phyloP scores from a whole-genome alignment of 2,113 vertebrate species.

The Heterochromis multidens region DNA sequence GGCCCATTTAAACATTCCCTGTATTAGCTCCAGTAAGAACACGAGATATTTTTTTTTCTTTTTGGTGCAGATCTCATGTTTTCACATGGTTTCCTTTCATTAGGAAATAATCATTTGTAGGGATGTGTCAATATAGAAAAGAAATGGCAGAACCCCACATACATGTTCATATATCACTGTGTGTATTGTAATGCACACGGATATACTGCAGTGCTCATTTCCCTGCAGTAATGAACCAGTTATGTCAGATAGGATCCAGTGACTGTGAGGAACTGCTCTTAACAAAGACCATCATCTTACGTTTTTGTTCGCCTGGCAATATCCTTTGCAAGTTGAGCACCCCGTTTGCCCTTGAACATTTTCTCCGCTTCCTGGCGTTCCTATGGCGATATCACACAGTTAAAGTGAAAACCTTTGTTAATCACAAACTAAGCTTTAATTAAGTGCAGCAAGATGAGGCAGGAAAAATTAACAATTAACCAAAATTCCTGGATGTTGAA shows the following conservation, averaged over 20 bases:
- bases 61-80: not conserved
- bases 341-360: conserved; percentile 99
- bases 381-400: conserved; percentile 89
- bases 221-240: not conserved
- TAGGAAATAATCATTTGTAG: not conserved
- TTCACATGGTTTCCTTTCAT: not conserved
- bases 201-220: fast-evolving
- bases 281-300: conserved; percentile 85
- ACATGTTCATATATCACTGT: not conserved
- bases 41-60: not conserved
- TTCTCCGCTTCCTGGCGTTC: conserved; percentile 99
- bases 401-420: conserved; percentile 69
- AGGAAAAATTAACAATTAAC: not conserved
- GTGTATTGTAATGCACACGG: not conserved
- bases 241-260: conserved; percentile 58
- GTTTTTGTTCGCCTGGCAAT: conserved; percentile 99
- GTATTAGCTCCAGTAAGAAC: not conserved
- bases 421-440: not conserved
- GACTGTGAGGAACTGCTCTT: conserved; percentile 84
- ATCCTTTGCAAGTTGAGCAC: conserved; percentile 99
- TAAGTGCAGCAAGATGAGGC: not conserved
- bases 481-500: not conserved
- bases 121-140: not conserved
- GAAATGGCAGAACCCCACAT: not conserved
- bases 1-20: not conserved